A percentile compares a stretch with the other conserved stretches of the same genome.
These are phyloP conservation scores for Danaus melanippus DNA, from an alignment of 1,140 invertebrate species.

Conservation along the genomic window DNA sequence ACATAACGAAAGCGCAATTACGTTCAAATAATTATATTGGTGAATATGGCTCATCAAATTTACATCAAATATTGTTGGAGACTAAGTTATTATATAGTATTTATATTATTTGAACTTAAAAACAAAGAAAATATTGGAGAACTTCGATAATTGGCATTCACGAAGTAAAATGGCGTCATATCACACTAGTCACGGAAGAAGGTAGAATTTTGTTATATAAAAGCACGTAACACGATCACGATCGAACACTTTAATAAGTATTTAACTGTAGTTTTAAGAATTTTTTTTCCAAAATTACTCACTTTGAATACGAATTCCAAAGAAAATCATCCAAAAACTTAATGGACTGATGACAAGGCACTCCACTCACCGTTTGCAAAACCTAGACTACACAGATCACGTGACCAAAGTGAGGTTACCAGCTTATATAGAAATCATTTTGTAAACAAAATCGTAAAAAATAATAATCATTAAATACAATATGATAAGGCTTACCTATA, in stretches of 20 bases:
- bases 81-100: constrained; percentile 5
- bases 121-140: constrained; percentile 58
- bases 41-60: neutral
- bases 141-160: constrained; percentile 69
- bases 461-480: no score
- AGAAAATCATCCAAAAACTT: constrained; percentile 72
- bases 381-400: constrained; percentile 66
- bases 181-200: constrained; percentile 70
- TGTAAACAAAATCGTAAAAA: no score
- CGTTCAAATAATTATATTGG: neutral
- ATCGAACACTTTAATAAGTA: constrained; percentile 42
- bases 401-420: constrained; percentile 53
- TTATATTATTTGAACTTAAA: constrained; percentile 17
- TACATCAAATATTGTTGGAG: constrained; percentile 2
- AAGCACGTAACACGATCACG: constrained; percentile 55
- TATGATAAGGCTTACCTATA: no score
- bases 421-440: constrained; percentile 14
- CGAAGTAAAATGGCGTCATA: constrained; percentile 73
- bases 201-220: constrained; percentile 65
- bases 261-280: constrained; percentile 45
- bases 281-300: constrained; percentile 62
- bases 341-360: constrained; percentile 72
- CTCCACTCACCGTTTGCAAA: constrained; percentile 73
- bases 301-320: constrained; percentile 71
- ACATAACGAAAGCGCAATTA: constrained; percentile 20